Percentiles rank a stretch among this genome's conserved stretches.
These are phyloP conservation scores for Nothocercus nigrocapillus DNA, from an alignment of 2,113 vertebrate genomes.

Conservation along the genomic window DNA sequence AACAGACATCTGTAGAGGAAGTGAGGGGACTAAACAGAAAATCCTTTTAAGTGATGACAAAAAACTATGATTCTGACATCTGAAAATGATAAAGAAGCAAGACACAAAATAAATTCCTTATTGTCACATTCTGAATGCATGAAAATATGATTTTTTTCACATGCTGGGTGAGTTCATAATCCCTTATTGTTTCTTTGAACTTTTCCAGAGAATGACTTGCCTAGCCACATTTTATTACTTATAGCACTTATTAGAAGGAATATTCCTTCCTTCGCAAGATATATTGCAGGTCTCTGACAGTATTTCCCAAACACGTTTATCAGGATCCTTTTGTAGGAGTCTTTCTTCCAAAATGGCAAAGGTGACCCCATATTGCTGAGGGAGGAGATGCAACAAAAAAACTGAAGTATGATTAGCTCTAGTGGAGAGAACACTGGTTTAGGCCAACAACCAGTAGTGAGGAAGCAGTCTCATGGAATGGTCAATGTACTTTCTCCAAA, in stretches of 20 bases:
- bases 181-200: constrained; percentile 31
- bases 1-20: not conserved
- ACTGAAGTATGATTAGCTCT: constrained; percentile 59
- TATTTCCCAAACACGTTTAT: not conserved
- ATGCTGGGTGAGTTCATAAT: constrained; percentile 18
- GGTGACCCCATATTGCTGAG: constrained; percentile 46
- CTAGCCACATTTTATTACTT: constrained; percentile 43
- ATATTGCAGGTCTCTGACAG: not conserved
- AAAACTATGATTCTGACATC: constrained; percentile 27
- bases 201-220: constrained; percentile 37
- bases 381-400: constrained; percentile 23
- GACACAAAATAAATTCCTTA: constrained; percentile 30
- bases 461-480: constrained; percentile 1
- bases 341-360: constrained; percentile 50
- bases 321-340: not conserved
- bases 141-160: constrained; percentile 8
- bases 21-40: not conserved
- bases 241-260: constrained; percentile 12
- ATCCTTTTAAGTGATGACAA: not conserved
- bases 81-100: not conserved
- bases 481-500: constrained; percentile 34
- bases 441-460: constrained; percentile 24
- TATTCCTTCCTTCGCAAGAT: not conserved
- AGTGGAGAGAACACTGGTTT: constrained; percentile 30
- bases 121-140: not conserved